Evolutionary conservation across 1,140 invertebrate genomes (phyloP), one percentile per base, ranked within the genome.

Genomic region (Macrobrachium rosenbergii): DNA sequence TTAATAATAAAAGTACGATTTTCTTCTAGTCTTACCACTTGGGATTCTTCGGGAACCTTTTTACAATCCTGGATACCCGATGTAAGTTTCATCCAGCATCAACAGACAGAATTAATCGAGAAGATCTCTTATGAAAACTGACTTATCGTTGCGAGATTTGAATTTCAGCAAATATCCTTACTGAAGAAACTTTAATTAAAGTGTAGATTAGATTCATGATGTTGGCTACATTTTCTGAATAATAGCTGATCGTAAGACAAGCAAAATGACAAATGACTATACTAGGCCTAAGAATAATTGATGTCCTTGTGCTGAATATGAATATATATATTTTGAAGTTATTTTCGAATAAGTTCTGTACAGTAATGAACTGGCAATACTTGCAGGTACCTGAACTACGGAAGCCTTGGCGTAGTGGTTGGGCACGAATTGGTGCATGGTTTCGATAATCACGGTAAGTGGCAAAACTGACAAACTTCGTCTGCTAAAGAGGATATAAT

Each of bases 41-140:
- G 95, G 94, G 10, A 94, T 96, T 89, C 92, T 96, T 78, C 94
- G 94, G 60, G 94, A 94, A 90, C 95, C 95, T 28, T 94, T 95
- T 90, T 95, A 93, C 90, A 92, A 93, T 81, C 91, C 92, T 52
- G 91, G 92, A 28, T 93, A 93, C 88, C 94, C 94, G 82, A 94
- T 93, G 93, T 94, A 92, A 91, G 90, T 91, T 59, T 76, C 88
- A 21, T 21, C 45, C 45, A 63, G 52, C 72, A 82, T 79, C 14
- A 23, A 58, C 8, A 23, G 2, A 23, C 2, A 11, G 23, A 67
- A 21, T 12, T 10, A 52, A 52, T 52, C 52, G 8, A 10, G 52
- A 7, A 52, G 2, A 52, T 52, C 6, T 52, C 28, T 52, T 52
- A 12, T 52, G 11, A 52, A 52, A 12, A 52, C 11, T 52, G 52